Base-by-base conservation (phyloP, 1,140 invertebrate species). In the Aethina tumida region DNA sequence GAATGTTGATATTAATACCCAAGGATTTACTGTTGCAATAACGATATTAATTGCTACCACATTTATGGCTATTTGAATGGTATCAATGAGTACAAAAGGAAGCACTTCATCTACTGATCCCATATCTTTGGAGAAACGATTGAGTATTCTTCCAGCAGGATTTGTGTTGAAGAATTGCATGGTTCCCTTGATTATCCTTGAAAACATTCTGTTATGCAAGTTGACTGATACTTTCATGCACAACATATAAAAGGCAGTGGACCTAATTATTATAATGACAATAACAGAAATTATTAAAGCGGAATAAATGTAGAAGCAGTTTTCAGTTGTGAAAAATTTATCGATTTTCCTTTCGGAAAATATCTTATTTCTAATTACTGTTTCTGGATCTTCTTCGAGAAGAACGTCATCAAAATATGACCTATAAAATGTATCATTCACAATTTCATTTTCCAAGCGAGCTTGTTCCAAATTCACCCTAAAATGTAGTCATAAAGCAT, bases 91-190 rank as follows among this genome's bases (percentile, higher is more conserved):
- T 7, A 74, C 68, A 26, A 69, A 65, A 32, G 91, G 90, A 5
- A 96, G 58, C 1, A 79, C 57, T 58, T 96, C 90, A 56, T 95
- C 91, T 44, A 92, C 75, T 1, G 77, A 73, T 0, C 84, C 81
- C 55, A 84, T 71, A 47, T 85, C 81, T 58, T 82, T 84, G 1
- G 79, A 74, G 47, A 85, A 85, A 28, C 81, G 59, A 53, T 84
- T 84, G 2, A 84, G 52, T n/a, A 83, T 84, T 4, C 85, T 66
- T 4, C 82, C 84, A 42, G 70, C 68, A 4, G 85, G 79, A 59
- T 94, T 93, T 5, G 75, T 80, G 47, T 91, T 89, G 61, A 95
- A 95, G 63, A 95, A 95, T 5, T 73, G 68, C 72, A 94, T 90
- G 1, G 80, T 84, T 0, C 85, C 80, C 4, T 79, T 69, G 15